phyloP scores from a whole-genome alignment of 2,888 invertebrate genomes.

The Lepidocyrtinus sp. region DNA sequence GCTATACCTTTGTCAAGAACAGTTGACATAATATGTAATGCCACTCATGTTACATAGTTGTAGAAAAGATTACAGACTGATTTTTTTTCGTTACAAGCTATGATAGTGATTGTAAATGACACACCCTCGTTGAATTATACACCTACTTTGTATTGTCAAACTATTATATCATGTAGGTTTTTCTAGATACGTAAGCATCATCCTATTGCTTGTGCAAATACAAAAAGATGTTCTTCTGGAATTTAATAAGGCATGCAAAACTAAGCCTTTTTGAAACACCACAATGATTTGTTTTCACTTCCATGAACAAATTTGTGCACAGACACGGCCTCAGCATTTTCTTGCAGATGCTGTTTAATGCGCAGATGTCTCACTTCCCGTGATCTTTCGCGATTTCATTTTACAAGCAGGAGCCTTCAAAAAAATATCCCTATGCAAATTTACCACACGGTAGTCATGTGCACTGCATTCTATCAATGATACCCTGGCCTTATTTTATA shows the following conservation, averaged over 20 bases:
- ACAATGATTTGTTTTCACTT: too few relatives aligned
- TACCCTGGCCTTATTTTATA: conserved; percentile 37
- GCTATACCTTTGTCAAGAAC: conserved; percentile 49
- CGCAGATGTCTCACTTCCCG: conserved; percentile 25
- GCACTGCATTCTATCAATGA: conserved; percentile 8
- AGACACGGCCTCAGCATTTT: conserved; percentile 16
- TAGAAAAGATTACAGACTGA: too few relatives aligned
- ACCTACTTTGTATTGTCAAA: too few relatives aligned
- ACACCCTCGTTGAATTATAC: conserved; percentile 42
- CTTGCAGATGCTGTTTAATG: not conserved
- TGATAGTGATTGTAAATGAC: conserved; percentile 33
- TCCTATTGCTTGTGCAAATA: too few relatives aligned
- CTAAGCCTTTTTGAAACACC: too few relatives aligned
- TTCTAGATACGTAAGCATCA: too few relatives aligned
- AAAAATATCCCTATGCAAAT: not conserved
- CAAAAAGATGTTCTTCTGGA: too few relatives aligned
- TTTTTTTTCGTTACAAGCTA: too few relatives aligned
- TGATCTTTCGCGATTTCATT: too few relatives aligned
- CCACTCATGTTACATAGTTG: not conserved
- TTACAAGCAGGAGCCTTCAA: conserved; percentile 35
- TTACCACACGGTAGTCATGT: conserved; percentile 24
- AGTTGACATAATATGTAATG: conserved; percentile 52
- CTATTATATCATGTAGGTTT: too few relatives aligned
- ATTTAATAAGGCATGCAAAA: too few relatives aligned
- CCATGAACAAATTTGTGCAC: conserved; percentile 26